Evolutionary conservation across 2,797 vertebrate species (phyloP).

Genomic region (Crocodylus rhombifer): DNA sequence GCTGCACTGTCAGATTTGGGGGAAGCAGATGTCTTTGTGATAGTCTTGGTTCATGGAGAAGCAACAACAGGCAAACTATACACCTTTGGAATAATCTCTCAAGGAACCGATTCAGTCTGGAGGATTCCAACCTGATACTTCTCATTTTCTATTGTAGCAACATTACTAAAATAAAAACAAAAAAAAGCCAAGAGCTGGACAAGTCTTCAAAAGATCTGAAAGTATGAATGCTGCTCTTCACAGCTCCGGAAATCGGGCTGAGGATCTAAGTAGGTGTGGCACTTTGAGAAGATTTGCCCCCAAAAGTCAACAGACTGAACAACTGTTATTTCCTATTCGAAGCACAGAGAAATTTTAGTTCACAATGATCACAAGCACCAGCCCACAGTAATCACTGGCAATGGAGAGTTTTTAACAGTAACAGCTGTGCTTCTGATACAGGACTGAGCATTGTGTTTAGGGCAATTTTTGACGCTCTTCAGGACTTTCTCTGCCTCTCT

Average conservation of each 20-base stretch:
- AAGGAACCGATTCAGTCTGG: not conserved
- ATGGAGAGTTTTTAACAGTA: not conserved
- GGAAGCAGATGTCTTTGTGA: not conserved
- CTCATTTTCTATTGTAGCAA: not conserved
- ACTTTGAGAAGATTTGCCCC: not conserved
- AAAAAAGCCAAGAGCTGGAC: no score
- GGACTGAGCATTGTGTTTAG: not conserved
- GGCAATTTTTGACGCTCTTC: not conserved
- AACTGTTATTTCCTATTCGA: not conserved
- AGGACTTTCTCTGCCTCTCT: not conserved
- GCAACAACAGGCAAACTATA: not conserved
- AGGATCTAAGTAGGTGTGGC: no score
- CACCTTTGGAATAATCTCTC: not conserved
- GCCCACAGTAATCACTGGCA: no score
- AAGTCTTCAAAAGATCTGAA: no score
- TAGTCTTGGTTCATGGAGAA: not conserved
- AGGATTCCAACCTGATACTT: not conserved
- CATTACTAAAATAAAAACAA: no score
- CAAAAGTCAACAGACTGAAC: not conserved
- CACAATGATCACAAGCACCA: no score
- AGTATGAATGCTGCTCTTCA: no score
- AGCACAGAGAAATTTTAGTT: no score
- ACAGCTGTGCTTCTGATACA: not conserved
- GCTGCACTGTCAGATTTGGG: not conserved
- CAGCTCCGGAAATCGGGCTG: no score